These are phyloP conservation scores for Proterorhinus semilunaris DNA, from an alignment of 2,113 vertebrate genomes.

Conservation along the genomic window DNA sequence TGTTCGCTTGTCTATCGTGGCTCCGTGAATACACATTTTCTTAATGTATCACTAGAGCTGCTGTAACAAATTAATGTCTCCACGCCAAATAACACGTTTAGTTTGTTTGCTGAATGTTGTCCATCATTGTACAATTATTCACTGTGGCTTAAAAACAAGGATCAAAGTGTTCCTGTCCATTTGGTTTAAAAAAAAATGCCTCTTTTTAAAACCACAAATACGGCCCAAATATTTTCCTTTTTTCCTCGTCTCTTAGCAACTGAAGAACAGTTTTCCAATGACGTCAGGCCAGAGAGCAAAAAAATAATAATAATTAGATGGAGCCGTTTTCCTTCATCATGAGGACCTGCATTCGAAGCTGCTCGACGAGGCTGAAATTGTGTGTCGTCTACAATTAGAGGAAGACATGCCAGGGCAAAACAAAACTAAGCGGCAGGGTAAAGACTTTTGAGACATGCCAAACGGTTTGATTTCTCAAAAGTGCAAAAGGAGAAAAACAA, in stretches of 20 bases:
- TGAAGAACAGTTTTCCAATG: slow-evolving; percentile 75
- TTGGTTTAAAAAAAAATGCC: slow-evolving; percentile 54
- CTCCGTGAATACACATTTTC: too few relatives aligned
- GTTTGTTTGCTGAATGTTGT: slow-evolving; percentile 8
- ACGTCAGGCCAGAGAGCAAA: slow-evolving; percentile 67
- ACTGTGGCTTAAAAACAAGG: slow-evolving; percentile 52
- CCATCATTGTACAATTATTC: slow-evolving; percentile 42
- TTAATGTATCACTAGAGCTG: too few relatives aligned
- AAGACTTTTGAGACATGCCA: background rate
- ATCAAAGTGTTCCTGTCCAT: slow-evolving; percentile 61
- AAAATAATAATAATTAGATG: slow-evolving; percentile 14
- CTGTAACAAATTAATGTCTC: too few relatives aligned
- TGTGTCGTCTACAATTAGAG: slow-evolving; percentile 22
- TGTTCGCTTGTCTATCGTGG: background rate
- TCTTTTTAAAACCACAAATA: slow-evolving; percentile 64
- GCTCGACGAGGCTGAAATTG: slow-evolving; percentile 53
- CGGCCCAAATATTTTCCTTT: slow-evolving; percentile 76
- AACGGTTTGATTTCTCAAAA: slow-evolving; percentile 21
- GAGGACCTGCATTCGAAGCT: slow-evolving; percentile 53
- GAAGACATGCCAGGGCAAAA: slow-evolving; percentile 25
- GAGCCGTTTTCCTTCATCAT: slow-evolving; percentile 31
- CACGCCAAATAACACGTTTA: slow-evolving; percentile 17
- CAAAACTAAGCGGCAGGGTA: slow-evolving; percentile 13
- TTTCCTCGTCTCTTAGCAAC: slow-evolving; percentile 75
- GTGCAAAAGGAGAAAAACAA: background rate